Conservation (phyloP, 2,888 invertebrate genomes). For the Drosophila diplacantha region DNA sequence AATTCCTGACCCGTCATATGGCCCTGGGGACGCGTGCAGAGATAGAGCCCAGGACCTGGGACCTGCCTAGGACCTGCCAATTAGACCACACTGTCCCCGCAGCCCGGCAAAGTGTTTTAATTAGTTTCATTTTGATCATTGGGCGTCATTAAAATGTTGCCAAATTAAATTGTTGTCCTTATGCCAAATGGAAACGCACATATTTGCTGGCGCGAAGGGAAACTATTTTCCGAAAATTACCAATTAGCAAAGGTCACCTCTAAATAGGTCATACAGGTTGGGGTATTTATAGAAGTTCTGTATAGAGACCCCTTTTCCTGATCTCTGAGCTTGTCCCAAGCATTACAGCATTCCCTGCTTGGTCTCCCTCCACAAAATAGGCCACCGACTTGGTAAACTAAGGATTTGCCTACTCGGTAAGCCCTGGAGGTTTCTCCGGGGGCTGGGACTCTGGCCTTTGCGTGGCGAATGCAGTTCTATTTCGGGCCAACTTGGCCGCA, state of each 20-base stretch:
- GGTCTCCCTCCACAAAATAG: not conserved
- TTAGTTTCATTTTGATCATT: constrained; percentile 30
- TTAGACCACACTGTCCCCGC: constrained; percentile 1
- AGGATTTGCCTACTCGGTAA: not conserved
- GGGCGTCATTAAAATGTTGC: not conserved
- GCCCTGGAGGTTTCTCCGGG: too few species aligned
- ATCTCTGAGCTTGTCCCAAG: not conserved
- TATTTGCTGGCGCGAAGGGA: not conserved
- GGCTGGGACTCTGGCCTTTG: not conserved
- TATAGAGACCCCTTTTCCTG: not conserved
- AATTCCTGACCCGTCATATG: constrained; percentile 14
- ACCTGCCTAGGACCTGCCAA: constrained; percentile 8
- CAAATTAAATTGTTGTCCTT: constrained; percentile 2
- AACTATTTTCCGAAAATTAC: not conserved
- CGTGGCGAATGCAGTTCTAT: not conserved
- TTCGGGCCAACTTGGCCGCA: constrained; percentile 3
- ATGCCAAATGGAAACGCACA: not conserved
- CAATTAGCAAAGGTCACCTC: not conserved
- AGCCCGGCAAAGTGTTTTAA: constrained; percentile 23
- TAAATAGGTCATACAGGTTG: not conserved
- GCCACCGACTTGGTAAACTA: not conserved
- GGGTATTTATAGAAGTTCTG: not conserved
- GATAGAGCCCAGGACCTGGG: not conserved
- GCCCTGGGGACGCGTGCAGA: not conserved
- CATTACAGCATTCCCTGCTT: not conserved